Evolutionary conservation across 1,140 invertebrate genomes (phyloP).

Genomic region (Philotrypesis tridentata): DNA sequence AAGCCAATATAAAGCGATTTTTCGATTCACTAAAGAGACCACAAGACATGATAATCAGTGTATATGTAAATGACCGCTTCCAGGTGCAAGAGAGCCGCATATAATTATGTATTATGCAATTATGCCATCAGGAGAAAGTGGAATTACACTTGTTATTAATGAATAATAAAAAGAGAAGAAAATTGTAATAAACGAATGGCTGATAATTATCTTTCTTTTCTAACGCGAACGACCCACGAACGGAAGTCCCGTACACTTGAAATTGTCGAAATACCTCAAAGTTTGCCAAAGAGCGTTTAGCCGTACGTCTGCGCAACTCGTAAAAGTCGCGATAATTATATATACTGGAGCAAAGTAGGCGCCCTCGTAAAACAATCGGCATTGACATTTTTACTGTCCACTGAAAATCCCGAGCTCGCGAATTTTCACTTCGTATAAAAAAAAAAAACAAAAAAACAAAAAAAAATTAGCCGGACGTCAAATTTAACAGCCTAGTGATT

Average conservation of each 20-base stretch:
- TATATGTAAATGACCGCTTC: not conserved
- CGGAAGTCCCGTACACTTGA: not conserved
- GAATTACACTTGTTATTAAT: constrained; percentile 45
- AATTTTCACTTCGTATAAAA: not conserved
- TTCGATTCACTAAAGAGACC: not conserved
- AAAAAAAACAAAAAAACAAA: not conserved
- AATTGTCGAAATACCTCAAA: not conserved
- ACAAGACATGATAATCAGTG: not conserved
- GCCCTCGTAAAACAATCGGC: not conserved
- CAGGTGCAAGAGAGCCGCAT: not conserved
- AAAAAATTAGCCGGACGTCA: not conserved
- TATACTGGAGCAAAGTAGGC: too few relatives aligned
- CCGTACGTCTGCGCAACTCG: not conserved
- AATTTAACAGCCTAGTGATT: not conserved
- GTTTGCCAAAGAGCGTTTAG: not conserved
- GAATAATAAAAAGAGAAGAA: constrained; percentile 18
- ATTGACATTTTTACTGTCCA: not conserved
- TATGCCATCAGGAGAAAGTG: constrained; percentile 38
- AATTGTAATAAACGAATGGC: constrained; percentile 15
- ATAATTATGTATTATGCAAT: not conserved
- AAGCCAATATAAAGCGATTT: not conserved
- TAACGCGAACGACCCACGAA: too few relatives aligned
- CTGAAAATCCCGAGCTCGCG: not conserved
- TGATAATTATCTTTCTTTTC: not conserved
- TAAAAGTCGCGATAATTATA: not conserved